Conservation (phyloP, 1,140 invertebrate genomes). For the Elysia chlorotica region DNA sequence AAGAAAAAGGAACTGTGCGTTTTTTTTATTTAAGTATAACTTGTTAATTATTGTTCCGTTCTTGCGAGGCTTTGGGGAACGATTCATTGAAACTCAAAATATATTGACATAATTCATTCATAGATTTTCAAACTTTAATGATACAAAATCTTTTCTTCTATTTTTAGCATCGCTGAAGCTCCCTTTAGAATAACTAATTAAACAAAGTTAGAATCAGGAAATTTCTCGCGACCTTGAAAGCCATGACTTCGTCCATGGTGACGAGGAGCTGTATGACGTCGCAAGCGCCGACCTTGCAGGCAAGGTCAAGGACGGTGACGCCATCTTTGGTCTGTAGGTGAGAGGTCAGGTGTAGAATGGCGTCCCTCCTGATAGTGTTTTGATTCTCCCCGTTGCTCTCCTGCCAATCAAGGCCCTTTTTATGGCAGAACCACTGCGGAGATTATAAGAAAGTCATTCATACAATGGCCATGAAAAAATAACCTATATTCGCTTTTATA, state of each 20-base stretch:
- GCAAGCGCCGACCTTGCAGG: constrained; percentile 31
- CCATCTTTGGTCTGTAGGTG: constrained; percentile 37
- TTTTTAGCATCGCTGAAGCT: not conserved
- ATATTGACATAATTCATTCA: not conserved
- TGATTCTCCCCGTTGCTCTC: not conserved
- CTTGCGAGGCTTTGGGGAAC: no score
- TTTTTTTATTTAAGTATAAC: no score
- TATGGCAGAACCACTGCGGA: constrained; percentile 2
- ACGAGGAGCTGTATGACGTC: constrained; percentile 1
- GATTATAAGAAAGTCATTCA: not conserved
- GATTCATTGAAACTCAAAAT: not conserved
- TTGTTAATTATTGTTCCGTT: no score
- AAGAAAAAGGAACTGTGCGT: no score
- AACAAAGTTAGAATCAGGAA: not conserved
- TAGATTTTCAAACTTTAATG: not conserved
- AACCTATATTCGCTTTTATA: not conserved
- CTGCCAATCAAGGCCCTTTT: not conserved
- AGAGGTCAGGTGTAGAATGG: constrained; percentile 30
- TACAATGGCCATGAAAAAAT: not conserved
- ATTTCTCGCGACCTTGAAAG: constrained; percentile 1
- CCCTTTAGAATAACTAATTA: not conserved
- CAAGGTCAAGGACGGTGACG: constrained; percentile 37
- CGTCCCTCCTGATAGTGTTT: constrained; percentile 23
- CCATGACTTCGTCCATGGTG: constrained; percentile 7
- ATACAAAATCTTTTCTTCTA: not conserved